Base-by-base conservation (phyloP, 1,140 invertebrate species). In the Leptopilina clavipes region DNA sequence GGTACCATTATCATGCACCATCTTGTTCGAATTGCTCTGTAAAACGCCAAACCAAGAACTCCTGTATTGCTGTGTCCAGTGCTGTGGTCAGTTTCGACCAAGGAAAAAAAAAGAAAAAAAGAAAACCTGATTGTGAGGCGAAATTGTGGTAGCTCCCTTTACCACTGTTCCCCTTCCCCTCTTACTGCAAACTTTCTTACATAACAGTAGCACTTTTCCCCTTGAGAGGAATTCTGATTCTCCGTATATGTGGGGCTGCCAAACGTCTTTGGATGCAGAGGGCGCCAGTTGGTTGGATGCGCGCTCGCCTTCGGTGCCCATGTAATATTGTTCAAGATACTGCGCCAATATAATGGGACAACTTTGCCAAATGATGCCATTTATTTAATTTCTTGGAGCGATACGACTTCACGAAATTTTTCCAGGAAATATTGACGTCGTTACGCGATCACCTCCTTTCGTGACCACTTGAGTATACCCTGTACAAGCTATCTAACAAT, bases 1-100 rank as follows among this genome's bases (percentile, higher is more conserved):
- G 86, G 82, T 85, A 79, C 86, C 85, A 89, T 89, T 89, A 89
- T 89, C 87, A 88, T 86, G 87, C 86, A 86, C 87, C 88, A 89
- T 89, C 87, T 88, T 89, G 88, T 83, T 85, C 83, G 80, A 89
- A 89, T 89, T 84, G 86, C 86, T 85, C 82, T 82, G 86, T 87
- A 88, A 89, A 89, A 88, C 81, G 85, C 82, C 84, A 83, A 87
- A 70, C 74, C 77, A 73, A 40, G 75, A 81, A 75, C 79, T 79
- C 73, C 31, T 70, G 75, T 81, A 81, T 81, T 81, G 75, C 74
- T 40, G 25, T 82, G 83, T 88, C 86, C 87, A 80, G 82, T 76
- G 77, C 82, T 86, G 84, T 81, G 86, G 86, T 88, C 87, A 86
- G 82, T 82, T 84, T 76, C 72, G 79, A 78, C 81, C 48, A 44